phyloP scores from a whole-genome alignment of 2,113 vertebrate species.

The Phrynosoma platyrhinos region DNA sequence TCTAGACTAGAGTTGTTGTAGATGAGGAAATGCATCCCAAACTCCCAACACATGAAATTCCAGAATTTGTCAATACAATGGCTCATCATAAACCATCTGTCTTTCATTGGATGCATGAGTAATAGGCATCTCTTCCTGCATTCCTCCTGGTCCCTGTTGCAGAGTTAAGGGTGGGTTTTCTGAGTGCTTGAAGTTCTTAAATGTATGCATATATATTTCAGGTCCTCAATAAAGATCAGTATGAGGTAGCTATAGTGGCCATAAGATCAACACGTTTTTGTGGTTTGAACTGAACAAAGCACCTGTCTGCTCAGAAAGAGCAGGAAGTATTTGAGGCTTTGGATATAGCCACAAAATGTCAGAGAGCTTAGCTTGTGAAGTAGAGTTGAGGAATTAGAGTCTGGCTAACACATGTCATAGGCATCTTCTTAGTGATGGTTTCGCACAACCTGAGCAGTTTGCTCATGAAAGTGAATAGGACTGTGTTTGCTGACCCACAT shows the following conservation, averaged over 20 bases:
- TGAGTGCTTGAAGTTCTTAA: too few species aligned
- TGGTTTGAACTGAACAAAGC: not conserved
- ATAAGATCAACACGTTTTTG: not conserved
- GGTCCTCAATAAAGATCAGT: not conserved
- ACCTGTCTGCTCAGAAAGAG: not conserved
- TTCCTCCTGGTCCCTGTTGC: not conserved
- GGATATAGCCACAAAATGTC: too few species aligned
- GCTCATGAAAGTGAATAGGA: not conserved
- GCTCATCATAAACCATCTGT: not conserved
- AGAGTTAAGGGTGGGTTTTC: not conserved
- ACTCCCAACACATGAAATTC: not conserved
- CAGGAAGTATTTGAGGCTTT: not conserved
- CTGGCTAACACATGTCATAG: not conserved
- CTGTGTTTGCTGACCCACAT: not conserved
- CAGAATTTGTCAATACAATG: not conserved
- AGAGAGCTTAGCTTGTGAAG: not conserved
- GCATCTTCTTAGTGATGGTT: not conserved
- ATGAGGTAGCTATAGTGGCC: not conserved
- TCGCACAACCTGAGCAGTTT: not conserved
- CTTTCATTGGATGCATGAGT: constrained; percentile 1
- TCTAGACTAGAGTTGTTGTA: not conserved
- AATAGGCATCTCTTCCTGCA: not conserved
- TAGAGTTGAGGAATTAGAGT: not conserved
- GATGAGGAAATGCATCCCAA: not conserved
- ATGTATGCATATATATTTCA: not conserved